Base-by-base conservation (phyloP, 2,888 invertebrate genomes). In the Drosophila birchii region DNA sequence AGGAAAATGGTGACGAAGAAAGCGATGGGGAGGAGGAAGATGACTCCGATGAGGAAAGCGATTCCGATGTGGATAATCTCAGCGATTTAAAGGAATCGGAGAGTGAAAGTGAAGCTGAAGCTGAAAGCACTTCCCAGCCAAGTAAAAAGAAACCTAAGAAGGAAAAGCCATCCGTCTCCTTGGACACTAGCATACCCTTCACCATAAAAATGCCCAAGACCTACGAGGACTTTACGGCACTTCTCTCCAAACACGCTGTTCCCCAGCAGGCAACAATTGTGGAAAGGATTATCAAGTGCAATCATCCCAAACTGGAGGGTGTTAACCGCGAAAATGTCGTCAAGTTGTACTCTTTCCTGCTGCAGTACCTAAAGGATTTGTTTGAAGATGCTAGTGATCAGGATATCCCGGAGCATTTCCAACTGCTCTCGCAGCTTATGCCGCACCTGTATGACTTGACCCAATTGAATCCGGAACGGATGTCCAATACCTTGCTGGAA, bases 241-340 rank as follows among this genome's bases (percentile, higher is more conserved):
- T 96, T 60, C 91, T 98, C 20, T 90, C 93, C 54, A 93, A 94
- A 43, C 94, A 95, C 81, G 93, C 94, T 11, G 93, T 95, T 2
- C 93, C 94, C 16, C 95, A 96, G 85, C 96, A 97, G 86, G 93
- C 94, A 0, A 93, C 94, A 14, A 95, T 97, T 12, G 90, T 98
- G 53, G 96, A 96, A 87, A 94, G 97, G 84, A 95, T 98, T 78
- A 95, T 98, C 20, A 97, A 97, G 93, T 97, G 96, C 86, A 96
- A 97, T 92, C 96, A 98, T 92, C 97, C 97, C 3, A 95, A 96
- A 85, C 92, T 98, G 57, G 95, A 95, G 8, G 95, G 95, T 77
- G 95, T 95, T 18, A 98, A 98, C 90, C 96, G 96, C 90, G 95
- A 95, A 39, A 95, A 95, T 86, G 93, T 98, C 14, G 94, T 95